Evolutionary conservation across 2,797 vertebrate species (phyloP).

Genomic region (Manis pentadactyla): DNA sequence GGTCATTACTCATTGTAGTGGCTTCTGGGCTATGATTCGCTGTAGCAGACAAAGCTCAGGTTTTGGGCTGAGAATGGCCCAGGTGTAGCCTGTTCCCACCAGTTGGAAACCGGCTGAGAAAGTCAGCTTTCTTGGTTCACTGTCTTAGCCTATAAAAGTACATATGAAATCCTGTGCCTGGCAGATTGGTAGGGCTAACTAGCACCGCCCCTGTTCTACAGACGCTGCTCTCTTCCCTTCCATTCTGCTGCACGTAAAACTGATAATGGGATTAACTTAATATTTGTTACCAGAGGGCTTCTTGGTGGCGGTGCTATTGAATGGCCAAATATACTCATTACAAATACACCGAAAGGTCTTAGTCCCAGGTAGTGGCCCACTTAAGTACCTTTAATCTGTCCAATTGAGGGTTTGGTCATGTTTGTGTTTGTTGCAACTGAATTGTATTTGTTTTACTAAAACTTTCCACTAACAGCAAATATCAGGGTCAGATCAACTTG

Average conservation of each 20-base stretch:
- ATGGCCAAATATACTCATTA: background rate
- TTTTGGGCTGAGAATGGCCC: background rate
- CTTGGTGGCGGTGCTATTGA: background rate
- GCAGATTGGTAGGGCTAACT: background rate
- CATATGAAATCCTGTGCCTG: background rate
- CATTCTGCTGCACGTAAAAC: background rate
- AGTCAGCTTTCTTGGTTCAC: slow-evolving; percentile 15
- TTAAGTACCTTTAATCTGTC: background rate
- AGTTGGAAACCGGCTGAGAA: background rate
- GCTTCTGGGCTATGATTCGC: background rate
- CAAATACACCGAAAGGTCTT: background rate
- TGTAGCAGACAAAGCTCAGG: background rate
- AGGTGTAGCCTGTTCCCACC: background rate
- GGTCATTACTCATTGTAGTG: background rate
- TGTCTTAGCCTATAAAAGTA: background rate
- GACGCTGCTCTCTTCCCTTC: background rate
- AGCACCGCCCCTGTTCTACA: background rate
- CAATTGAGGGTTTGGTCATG: background rate
- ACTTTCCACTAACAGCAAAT: slow-evolving; percentile 12
- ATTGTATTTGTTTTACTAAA: slow-evolving; percentile 30
- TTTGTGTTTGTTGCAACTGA: background rate
- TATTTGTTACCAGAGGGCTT: background rate
- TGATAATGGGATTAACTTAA: slow-evolving; percentile 5
- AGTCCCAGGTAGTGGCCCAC: background rate
- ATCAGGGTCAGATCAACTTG: background rate